A percentile compares a stretch with the other conserved stretches of the same genome.
Conservation (phyloP, 2,113 vertebrate species). For the Oncorhynchus clarkii region DNA sequence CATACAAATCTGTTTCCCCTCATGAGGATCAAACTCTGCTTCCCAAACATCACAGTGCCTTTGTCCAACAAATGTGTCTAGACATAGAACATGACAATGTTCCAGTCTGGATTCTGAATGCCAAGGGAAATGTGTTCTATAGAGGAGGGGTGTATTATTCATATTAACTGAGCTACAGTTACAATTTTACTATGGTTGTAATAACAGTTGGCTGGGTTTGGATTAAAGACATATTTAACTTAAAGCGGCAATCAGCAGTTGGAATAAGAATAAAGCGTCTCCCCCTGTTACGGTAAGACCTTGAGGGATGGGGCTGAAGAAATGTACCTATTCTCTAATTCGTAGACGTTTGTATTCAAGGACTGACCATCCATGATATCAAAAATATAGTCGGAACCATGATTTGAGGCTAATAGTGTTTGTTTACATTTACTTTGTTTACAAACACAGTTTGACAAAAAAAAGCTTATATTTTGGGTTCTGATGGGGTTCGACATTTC, state of each 20-base stretch:
- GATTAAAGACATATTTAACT: background rate
- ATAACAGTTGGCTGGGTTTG: background rate
- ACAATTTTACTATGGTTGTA: background rate
- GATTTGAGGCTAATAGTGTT: too few species aligned
- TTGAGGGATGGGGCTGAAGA: background rate
- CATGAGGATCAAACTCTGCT: background rate
- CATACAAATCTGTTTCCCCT: background rate
- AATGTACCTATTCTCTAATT: too few species aligned
- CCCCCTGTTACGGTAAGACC: background rate
- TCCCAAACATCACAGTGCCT: background rate
- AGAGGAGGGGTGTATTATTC: background rate
- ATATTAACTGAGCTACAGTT: background rate
- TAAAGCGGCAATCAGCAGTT: too few species aligned
- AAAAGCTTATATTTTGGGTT: too few species aligned
- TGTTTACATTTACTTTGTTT: too few species aligned
- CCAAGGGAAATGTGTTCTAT: background rate
- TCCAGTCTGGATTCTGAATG: background rate
- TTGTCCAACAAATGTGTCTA: constrained; percentile 9
- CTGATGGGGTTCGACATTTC: too few species aligned
- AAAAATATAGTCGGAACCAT: too few species aligned
- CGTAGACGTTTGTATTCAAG: too few species aligned
- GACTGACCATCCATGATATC: too few species aligned
- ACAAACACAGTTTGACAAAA: too few species aligned
- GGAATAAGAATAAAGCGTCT: too few species aligned
- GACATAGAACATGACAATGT: constrained; percentile 1